phyloP scores from a whole-genome alignment of 2,797 vertebrate species.

The Odontamblyopus rebecca region DNA sequence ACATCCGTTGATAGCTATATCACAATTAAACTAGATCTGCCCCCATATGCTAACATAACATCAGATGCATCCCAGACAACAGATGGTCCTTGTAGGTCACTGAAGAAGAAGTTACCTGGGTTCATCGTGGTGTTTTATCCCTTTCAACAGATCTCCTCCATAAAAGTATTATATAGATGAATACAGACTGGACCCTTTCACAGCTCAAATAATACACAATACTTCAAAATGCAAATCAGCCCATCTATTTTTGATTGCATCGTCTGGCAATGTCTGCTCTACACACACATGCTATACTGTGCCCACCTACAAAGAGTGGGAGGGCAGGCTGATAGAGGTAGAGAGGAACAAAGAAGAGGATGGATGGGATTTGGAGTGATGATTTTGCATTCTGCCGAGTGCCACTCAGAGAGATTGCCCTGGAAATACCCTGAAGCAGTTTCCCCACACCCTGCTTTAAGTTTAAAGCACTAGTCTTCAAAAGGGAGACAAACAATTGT shows the following conservation, averaged over 20 bases:
- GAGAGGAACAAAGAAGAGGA: constrained; percentile 31
- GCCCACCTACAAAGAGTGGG: constrained; percentile 14
- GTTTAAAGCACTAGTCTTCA: constrained; percentile 50
- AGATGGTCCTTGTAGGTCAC: background rate
- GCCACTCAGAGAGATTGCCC: constrained; percentile 70
- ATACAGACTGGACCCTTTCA: background rate
- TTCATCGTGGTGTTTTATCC: background rate
- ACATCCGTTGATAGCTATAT: too few relatives aligned
- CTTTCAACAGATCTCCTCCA: background rate
- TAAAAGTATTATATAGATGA: background rate
- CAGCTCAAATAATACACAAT: background rate
- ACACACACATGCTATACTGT: background rate
- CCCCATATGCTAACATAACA: background rate
- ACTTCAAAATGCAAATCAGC: background rate
- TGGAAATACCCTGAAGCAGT: constrained; percentile 53
- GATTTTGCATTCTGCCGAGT: constrained; percentile 67
- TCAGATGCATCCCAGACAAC: background rate
- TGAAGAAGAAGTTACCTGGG: background rate
- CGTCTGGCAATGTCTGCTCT: background rate
- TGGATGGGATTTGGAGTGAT: constrained; percentile 52
- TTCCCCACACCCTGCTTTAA: constrained; percentile 12
- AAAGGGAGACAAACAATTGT: constrained; percentile 45
- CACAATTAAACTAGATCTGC: background rate
- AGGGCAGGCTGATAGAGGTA: constrained; percentile 11
- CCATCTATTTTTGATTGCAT: constrained; percentile 2